Percentiles rank a stretch among this genome's conserved stretches.
phyloP scores from a whole-genome alignment of 1,140 invertebrate species.

The Calephelis nemesis region DNA sequence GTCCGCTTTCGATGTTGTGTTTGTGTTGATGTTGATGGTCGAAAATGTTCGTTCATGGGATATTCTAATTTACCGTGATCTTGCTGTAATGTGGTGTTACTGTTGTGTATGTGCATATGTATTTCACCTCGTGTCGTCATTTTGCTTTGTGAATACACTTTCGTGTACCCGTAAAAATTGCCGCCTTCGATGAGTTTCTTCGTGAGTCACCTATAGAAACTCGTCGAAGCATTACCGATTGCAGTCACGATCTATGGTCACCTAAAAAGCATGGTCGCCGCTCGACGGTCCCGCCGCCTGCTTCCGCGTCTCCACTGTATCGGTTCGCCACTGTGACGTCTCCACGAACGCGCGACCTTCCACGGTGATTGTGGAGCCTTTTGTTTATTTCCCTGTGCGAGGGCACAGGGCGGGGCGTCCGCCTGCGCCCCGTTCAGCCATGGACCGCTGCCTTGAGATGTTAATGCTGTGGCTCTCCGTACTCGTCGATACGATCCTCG shows the following conservation, averaged over 20 bases:
- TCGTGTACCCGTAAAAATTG: background rate
- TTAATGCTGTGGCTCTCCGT: conserved; percentile 8
- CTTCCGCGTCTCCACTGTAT: conserved; percentile 23
- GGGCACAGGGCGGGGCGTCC: background rate
- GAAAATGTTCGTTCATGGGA: conserved; percentile 2
- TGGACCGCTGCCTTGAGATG: conserved; percentile 10
- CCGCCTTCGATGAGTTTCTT: background rate
- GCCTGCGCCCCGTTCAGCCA: background rate
- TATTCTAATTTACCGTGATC: conserved; percentile 4
- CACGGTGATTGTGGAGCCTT: background rate
- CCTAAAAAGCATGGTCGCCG: background rate
- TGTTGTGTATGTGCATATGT: background rate
- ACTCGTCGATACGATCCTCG: conserved; percentile 6
- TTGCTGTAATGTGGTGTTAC: background rate
- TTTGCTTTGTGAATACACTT: background rate
- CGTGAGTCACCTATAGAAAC: conserved; percentile 15
- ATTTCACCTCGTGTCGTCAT: background rate
- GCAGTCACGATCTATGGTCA: conserved; percentile 27
- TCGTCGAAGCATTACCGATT: conserved; percentile 25
- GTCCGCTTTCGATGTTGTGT: conserved; percentile 5
- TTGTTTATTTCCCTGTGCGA: background rate
- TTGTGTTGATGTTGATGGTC: background rate
- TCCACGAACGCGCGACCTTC: conserved; percentile 25
- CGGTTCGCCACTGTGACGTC: conserved; percentile 22
- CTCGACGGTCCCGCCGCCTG: background rate